These are phyloP conservation scores for Amblyopsis hoosieri DNA, from an alignment of 2,797 vertebrate genomes.

Conservation along the genomic window DNA sequence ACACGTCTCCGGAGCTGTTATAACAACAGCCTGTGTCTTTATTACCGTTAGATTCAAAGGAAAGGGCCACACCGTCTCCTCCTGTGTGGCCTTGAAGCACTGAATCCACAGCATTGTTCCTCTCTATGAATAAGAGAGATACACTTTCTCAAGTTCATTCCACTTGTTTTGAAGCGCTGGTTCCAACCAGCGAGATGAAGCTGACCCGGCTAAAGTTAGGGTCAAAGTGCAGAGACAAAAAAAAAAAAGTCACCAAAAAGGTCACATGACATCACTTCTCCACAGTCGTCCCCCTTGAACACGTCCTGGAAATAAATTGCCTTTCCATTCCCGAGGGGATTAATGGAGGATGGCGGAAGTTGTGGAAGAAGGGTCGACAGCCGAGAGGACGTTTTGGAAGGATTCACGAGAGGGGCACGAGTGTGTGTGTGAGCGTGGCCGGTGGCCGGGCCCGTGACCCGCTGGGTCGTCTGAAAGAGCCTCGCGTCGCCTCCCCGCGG, in stretches of 20 bases:
- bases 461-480: conserved; percentile 43
- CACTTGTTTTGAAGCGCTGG: conserved; percentile 20
- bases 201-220: conserved; percentile 22
- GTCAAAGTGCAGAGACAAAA: conserved; percentile 46
- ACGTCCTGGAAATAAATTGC: not conserved
- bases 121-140: conserved; percentile 3
- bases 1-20: not conserved
- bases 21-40: conserved; percentile 5
- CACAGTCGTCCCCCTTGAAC: conserved; percentile 6
- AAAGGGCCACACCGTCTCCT: conserved; percentile 29
- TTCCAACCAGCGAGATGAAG: conserved; percentile 22
- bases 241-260: conserved; percentile 37
- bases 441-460: conserved; percentile 32
- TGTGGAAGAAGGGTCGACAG: conserved; percentile 45
- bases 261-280: conserved; percentile 53
- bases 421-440: conserved; percentile 29
- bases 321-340: conserved; percentile 14
- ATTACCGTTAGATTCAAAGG: conserved; percentile 30
- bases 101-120: conserved; percentile 15
- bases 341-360: conserved; percentile 30
- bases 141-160: conserved; percentile 12
- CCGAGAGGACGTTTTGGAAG: conserved; percentile 45
- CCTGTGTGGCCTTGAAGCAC: conserved; percentile 23
- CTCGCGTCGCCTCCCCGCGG: conserved; percentile 1
- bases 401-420: conserved; percentile 15